These are phyloP conservation scores for Pachymerium ferrugineum DNA, from an alignment of 2,888 invertebrate genomes.

Conservation along the genomic window DNA sequence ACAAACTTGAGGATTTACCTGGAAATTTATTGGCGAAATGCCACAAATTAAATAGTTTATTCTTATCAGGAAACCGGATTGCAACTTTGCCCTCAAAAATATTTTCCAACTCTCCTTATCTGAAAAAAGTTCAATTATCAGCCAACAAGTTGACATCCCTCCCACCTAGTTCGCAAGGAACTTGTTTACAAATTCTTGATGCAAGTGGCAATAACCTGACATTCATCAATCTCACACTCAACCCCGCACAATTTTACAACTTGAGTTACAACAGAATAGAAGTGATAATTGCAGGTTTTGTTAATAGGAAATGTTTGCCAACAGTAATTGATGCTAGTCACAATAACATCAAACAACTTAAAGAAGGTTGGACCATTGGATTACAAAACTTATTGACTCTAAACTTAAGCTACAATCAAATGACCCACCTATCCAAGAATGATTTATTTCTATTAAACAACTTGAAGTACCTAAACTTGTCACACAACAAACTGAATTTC, in stretches of 20 bases:
- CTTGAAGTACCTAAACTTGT: background rate
- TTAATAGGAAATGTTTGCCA: background rate
- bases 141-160: background rate
- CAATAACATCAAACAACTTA: background rate
- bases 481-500: background rate
- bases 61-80: background rate
- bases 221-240: background rate
- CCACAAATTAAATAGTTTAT: background rate
- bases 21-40: background rate
- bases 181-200: background rate
- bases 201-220: background rate
- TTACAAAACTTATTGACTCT: background rate
- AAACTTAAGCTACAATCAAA: slow-evolving; percentile 1
- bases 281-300: background rate
- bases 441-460: background rate
- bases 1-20: background rate
- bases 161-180: background rate
- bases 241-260: background rate
- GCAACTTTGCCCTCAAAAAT: background rate
- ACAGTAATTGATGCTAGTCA: background rate
- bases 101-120: background rate
- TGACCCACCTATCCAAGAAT: background rate
- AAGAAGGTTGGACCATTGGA: background rate
- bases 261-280: background rate
- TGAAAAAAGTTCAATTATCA: background rate